Evolutionary conservation across 2,113 vertebrate genomes (phyloP).

Genomic region (Neodon shergylaensis): DNA sequence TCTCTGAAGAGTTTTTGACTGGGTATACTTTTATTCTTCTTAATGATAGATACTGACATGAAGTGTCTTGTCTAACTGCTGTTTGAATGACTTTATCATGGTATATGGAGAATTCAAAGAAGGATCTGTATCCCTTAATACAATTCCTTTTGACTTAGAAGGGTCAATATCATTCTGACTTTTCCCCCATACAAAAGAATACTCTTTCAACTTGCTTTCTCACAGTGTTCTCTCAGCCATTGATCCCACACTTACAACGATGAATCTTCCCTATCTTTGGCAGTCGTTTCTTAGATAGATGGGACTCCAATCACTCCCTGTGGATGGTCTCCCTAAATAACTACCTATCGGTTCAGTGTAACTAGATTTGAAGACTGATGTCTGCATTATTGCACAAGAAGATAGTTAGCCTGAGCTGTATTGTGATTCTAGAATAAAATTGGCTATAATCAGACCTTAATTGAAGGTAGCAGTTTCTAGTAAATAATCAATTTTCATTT

Average conservation of each 20-base stretch:
- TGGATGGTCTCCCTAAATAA: conserved; percentile 68
- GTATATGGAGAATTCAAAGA: conserved; percentile 30
- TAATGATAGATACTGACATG: conserved; percentile 42
- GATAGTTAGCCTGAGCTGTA: conserved; percentile 5
- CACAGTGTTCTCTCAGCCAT: conserved; percentile 50
- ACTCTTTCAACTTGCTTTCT: conserved; percentile 56
- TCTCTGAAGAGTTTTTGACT: conserved; percentile 28
- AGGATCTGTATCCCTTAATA: conserved; percentile 57
- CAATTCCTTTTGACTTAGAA: conserved; percentile 67
- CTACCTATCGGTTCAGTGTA: conserved; percentile 58
- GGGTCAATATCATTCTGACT: conserved; percentile 66
- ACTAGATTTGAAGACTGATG: conserved; percentile 68
- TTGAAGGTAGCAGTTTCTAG: conserved; percentile 14
- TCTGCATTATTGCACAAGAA: conserved; percentile 54
- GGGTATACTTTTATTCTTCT: conserved; percentile 59
- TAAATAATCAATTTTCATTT: conserved; percentile 29
- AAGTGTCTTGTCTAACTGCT: conserved; percentile 38
- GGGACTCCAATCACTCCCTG: conserved; percentile 57
- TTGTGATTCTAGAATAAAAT: conserved; percentile 46
- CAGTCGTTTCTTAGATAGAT: conserved; percentile 71
- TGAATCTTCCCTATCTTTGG: conserved; percentile 67
- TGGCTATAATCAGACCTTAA: background rate
- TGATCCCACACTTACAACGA: conserved; percentile 74
- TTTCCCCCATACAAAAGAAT: conserved; percentile 69
- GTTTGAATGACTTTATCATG: conserved; percentile 61